Evolutionary conservation across 1,140 invertebrate genomes (phyloP).

Genomic region (Berghia stephanieae): DNA sequence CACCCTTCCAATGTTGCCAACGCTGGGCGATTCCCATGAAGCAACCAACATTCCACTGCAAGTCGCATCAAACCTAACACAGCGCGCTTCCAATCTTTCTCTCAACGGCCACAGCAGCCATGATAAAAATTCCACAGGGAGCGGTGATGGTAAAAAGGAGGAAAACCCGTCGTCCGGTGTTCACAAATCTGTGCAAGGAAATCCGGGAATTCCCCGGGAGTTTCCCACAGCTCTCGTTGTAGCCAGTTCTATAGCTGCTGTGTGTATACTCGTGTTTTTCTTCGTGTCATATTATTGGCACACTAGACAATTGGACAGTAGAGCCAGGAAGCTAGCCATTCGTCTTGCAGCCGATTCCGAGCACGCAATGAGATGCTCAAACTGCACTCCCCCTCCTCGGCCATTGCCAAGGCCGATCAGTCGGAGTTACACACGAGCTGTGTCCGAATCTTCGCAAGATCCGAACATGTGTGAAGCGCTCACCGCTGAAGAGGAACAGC

Average conservation of each 20-base stretch:
- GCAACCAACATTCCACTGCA: not conserved
- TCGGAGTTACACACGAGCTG: not conserved
- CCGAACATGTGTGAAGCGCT: constrained; percentile 29
- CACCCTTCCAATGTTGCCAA: not conserved
- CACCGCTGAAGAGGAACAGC: constrained; percentile 17
- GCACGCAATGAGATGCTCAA: not conserved
- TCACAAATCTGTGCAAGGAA: not conserved
- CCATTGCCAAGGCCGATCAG: not conserved
- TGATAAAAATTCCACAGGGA: not conserved
- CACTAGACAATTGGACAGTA: constrained; percentile 38
- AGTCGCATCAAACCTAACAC: not conserved
- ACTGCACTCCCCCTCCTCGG: constrained; percentile 7
- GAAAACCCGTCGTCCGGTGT: not conserved
- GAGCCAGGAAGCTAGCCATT: constrained; percentile 41
- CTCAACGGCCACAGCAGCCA: not conserved
- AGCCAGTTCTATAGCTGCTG: constrained; percentile 37
- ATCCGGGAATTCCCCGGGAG: constrained; percentile 21
- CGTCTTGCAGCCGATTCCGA: constrained; percentile 39
- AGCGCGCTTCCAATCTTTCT: not conserved
- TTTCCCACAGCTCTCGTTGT: constrained; percentile 39
- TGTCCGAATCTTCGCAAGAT: not conserved
- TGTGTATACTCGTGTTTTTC: constrained; percentile 42
- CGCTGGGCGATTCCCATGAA: not conserved
- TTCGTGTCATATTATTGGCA: constrained; percentile 40
- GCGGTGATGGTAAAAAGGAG: too few species aligned